These are phyloP conservation scores for Caenorhabditis panamensis DNA, from an alignment of 2,888 invertebrate species.

Conservation along the genomic window DNA sequence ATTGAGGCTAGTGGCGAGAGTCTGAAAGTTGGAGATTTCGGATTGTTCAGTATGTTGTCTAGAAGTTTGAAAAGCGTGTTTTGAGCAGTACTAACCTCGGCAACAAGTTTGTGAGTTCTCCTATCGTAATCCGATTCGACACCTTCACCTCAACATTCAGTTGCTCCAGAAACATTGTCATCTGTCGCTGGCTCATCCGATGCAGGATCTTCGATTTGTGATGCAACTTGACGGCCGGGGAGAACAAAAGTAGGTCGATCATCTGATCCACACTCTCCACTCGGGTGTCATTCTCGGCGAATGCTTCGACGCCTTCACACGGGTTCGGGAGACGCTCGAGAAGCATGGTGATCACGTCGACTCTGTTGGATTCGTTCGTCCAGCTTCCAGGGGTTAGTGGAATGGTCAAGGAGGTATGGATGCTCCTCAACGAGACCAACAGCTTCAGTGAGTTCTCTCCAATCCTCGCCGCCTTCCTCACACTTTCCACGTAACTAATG, in stretches of 20 bases:
- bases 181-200: constrained; percentile 16
- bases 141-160: constrained; percentile 28
- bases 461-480: background rate
- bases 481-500: constrained; percentile 13
- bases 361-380: constrained; percentile 39
- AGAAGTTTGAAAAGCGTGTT: background rate
- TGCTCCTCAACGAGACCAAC: constrained; percentile 24
- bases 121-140: constrained; percentile 7
- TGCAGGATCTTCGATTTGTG: constrained; percentile 31
- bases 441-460: constrained; percentile 36
- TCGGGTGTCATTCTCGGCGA: constrained; percentile 17
- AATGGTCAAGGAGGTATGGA: constrained; percentile 14
- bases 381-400: constrained; percentile 29
- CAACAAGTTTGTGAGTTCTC: constrained; percentile 13
- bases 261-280: constrained; percentile 29
- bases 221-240: constrained; percentile 23
- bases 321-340: constrained; percentile 20
- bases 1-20: background rate
- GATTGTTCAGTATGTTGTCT: no score
- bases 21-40: constrained; percentile 3
- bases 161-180: constrained; percentile 24
- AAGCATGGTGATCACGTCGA: constrained; percentile 32
- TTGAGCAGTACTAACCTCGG: background rate
- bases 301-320: constrained; percentile 9
- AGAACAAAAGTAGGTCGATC: constrained; percentile 31